phyloP scores from a whole-genome alignment of 2,797 vertebrate genomes.

The Gila robusta region DNA sequence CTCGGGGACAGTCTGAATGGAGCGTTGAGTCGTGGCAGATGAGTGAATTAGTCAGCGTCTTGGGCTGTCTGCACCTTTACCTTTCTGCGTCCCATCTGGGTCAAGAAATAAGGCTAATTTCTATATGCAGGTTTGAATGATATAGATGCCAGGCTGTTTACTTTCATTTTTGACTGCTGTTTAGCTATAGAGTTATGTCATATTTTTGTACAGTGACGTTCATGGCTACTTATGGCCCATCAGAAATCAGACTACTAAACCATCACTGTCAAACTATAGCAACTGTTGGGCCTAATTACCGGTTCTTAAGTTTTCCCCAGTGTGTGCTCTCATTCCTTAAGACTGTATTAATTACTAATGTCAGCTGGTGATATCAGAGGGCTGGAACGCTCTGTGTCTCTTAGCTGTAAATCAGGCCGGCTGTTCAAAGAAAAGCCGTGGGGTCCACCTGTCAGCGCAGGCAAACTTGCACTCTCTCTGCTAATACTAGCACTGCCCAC shows the following conservation, averaged over 20 bases:
- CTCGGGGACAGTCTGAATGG: slow-evolving; percentile 52
- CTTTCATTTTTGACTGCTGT: not conserved
- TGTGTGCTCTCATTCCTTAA: slow-evolving; percentile 44
- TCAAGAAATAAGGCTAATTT: slow-evolving; percentile 1
- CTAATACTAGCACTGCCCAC: slow-evolving; percentile 23
- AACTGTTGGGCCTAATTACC: slow-evolving; percentile 47
- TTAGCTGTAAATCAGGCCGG: slow-evolving; percentile 57
- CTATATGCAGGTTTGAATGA: not conserved
- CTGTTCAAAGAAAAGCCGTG: slow-evolving; percentile 56
- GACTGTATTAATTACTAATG: slow-evolving; percentile 59
- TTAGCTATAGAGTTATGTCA: not conserved
- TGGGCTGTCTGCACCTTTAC: slow-evolving; percentile 53
- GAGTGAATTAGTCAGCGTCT: slow-evolving; percentile 54
- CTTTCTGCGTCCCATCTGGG: slow-evolving; percentile 21
- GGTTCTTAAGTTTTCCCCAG: slow-evolving; percentile 39
- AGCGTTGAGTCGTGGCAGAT: slow-evolving; percentile 47
- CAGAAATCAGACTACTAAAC: slow-evolving; percentile 6
- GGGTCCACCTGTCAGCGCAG: slow-evolving; percentile 56
- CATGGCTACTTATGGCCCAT: slow-evolving; percentile 10
- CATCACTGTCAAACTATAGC: slow-evolving; percentile 34
- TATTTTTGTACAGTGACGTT: slow-evolving; percentile 11
- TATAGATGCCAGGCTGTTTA: not conserved
- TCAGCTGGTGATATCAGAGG: slow-evolving; percentile 54
- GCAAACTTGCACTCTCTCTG: slow-evolving; percentile 37
- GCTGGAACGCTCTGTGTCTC: slow-evolving; percentile 52